phyloP scores from a whole-genome alignment of 2,888 invertebrate genomes.

The Eupithecia exiguata region DNA sequence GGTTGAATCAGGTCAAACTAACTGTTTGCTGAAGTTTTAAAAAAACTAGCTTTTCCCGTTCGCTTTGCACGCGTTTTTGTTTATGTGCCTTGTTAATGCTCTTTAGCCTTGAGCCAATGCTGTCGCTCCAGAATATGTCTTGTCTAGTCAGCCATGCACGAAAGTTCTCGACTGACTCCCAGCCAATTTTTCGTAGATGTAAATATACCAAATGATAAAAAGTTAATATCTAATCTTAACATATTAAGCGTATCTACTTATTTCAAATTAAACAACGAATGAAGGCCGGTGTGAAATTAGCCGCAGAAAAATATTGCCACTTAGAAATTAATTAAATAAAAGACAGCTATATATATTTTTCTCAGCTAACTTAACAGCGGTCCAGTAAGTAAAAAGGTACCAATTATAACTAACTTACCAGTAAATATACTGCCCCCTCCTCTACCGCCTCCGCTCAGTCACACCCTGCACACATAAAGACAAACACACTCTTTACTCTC shows the following conservation, averaged over 20 bases:
- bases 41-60: neutral
- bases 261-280: neutral
- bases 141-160: too few species aligned
- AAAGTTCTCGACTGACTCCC: too few species aligned
- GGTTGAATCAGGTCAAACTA: neutral
- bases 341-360: neutral
- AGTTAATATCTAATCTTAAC: neutral
- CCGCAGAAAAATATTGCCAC: neutral
- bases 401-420: slow-evolving; percentile 39
- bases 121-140: too few species aligned
- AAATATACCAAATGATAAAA: too few species aligned
- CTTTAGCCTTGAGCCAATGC: too few species aligned
- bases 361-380: neutral
- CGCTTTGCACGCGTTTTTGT: neutral
- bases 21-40: neutral
- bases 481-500: slow-evolving; percentile 81
- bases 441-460: slow-evolving; percentile 55
- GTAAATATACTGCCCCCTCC: slow-evolving; percentile 18
- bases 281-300: neutral
- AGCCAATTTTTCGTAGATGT: too few species aligned
- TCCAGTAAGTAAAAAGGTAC: neutral
- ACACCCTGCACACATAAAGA: slow-evolving; percentile 83
- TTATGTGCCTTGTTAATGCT: neutral
- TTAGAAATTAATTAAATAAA: neutral
- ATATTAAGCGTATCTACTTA: neutral